Evolutionary conservation across 2,113 vertebrate genomes (phyloP).

Genomic region (Suncus etruscus): DNA sequence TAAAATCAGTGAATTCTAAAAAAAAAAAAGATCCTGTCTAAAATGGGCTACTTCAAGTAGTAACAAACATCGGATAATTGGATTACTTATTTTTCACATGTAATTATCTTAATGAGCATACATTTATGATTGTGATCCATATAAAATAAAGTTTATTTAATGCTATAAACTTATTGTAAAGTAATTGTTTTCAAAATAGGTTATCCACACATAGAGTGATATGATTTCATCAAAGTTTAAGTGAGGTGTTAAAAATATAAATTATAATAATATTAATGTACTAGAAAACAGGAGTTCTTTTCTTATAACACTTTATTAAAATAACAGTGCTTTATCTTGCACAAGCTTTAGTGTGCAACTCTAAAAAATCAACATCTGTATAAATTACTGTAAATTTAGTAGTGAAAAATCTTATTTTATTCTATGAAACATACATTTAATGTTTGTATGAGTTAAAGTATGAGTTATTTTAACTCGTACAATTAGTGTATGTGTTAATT

Average conservation of each 20-base stretch:
- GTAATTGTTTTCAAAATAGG: conserved; percentile 36
- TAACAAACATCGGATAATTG: conserved; percentile 1
- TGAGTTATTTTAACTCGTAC: too few species aligned
- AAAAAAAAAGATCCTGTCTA: background rate
- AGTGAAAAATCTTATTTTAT: too few species aligned
- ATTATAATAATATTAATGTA: background rate
- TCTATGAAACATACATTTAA: too few species aligned
- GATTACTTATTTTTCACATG: background rate
- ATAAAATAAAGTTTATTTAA: background rate
- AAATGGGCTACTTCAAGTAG: background rate
- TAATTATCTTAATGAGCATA: conserved; percentile 22
- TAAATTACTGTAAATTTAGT: too few species aligned
- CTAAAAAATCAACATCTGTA: too few species aligned
- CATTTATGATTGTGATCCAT: conserved; percentile 6
- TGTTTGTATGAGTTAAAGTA: too few species aligned
- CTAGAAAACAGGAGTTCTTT: background rate
- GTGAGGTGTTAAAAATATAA: background rate
- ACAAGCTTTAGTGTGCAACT: too few species aligned
- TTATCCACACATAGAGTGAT: background rate
- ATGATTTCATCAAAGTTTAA: background rate
- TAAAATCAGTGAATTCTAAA: too few species aligned
- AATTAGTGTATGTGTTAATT: too few species aligned
- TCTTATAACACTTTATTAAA: too few species aligned
- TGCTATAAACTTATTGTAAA: background rate
- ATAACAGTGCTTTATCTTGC: too few species aligned